phyloP scores from a whole-genome alignment of 2,797 vertebrate genomes.

The Propithecus perrieri region DNA sequence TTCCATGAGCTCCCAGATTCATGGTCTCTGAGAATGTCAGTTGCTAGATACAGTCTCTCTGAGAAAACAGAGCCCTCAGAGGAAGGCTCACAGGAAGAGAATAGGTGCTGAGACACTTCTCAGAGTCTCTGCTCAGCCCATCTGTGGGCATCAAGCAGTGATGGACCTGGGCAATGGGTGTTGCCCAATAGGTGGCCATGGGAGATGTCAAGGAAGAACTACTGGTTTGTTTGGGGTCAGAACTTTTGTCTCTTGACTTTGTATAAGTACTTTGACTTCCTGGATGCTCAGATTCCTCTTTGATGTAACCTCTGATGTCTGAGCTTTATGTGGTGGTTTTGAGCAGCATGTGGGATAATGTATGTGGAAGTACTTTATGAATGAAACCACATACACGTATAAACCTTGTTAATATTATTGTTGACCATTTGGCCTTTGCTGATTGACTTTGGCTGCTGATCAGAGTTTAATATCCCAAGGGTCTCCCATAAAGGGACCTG shows the following conservation, averaged over 20 bases:
- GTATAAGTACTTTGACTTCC: neutral
- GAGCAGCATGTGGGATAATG: neutral
- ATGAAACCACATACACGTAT: neutral
- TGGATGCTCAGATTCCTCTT: neutral
- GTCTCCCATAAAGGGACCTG: neutral
- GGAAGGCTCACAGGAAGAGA: neutral
- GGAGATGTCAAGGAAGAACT: neutral
- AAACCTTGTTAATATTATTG: neutral
- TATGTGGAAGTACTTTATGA: neutral
- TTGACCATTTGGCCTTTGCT: neutral
- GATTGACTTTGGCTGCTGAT: neutral
- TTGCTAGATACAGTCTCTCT: neutral
- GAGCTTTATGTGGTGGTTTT: neutral
- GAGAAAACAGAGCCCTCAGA: neutral
- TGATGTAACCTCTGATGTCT: neutral
- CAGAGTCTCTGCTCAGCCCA: neutral
- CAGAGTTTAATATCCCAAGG: neutral
- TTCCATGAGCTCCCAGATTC: neutral
- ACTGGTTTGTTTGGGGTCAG: neutral
- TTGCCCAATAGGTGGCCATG: neutral
- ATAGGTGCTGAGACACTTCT: neutral
- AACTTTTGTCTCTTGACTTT: neutral
- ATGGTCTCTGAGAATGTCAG: neutral
- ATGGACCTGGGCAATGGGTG: neutral
- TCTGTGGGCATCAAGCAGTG: neutral